A percentile compares a stretch with the other conserved stretches of the same genome.
Conservation (phyloP, 2,888 invertebrate genomes). For the Stictocephala bisonia region DNA sequence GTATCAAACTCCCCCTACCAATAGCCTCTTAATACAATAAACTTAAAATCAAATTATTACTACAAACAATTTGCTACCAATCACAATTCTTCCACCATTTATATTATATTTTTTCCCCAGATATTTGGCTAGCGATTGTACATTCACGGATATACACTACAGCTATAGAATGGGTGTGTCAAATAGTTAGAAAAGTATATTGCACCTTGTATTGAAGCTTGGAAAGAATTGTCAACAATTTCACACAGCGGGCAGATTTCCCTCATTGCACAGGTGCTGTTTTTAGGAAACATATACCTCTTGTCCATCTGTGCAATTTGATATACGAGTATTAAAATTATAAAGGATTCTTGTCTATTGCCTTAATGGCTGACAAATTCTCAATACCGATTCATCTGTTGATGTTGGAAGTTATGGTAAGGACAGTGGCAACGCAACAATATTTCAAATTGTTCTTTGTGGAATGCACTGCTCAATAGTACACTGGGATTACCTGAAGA, state of each 20-base stretch:
- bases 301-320: constrained; percentile 47
- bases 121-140: constrained; percentile 59
- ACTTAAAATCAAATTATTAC: too few species aligned
- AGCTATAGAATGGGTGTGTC: constrained; percentile 59
- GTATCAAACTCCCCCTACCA: too few species aligned
- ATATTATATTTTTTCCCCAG: constrained; percentile 55
- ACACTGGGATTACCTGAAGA: constrained; percentile 54
- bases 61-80: too few species aligned
- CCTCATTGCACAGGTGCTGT: constrained; percentile 50
- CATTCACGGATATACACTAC: constrained; percentile 60
- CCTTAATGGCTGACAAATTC: constrained; percentile 48
- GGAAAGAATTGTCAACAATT: constrained; percentile 46
- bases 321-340: constrained; percentile 51
- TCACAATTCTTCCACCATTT: background rate
- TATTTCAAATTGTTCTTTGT: constrained; percentile 54
- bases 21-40: too few species aligned
- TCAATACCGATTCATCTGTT: constrained; percentile 53
- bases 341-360: constrained; percentile 47
- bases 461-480: constrained; percentile 49
- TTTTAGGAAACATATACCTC: constrained; percentile 49
- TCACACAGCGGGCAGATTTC: constrained; percentile 48
- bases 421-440: constrained; percentile 61
- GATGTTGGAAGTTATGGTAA: constrained; percentile 61
- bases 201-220: constrained; percentile 35
- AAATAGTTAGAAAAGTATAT: constrained; percentile 60